Conservation (phyloP, 1,140 invertebrate species). For the Aphis craccivora region DNA sequence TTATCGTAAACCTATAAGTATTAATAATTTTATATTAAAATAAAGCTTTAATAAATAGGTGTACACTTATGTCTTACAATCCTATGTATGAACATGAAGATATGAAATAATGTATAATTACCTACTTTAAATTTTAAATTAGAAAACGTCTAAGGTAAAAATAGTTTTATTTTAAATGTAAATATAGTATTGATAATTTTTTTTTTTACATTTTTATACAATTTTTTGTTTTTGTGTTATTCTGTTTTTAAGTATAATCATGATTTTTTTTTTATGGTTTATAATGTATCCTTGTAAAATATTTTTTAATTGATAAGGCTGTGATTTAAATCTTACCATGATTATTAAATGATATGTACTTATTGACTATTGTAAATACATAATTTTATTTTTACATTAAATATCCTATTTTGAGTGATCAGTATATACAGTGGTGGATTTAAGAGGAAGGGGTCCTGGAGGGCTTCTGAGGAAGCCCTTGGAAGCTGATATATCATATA, state of each 20-base stretch:
- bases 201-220: conserved; percentile 35
- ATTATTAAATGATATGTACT: conserved; percentile 36
- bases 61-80: neutral
- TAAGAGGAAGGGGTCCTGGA: too few relatives aligned
- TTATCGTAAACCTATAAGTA: neutral
- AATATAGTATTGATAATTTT: neutral
- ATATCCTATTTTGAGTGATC: neutral
- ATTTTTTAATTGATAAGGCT: conserved; percentile 54
- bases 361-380: neutral
- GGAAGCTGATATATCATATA: too few relatives aligned
- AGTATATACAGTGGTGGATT: neutral
- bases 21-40: conserved; percentile 16
- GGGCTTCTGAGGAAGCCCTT: too few relatives aligned
- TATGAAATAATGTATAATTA: neutral
- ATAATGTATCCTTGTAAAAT: conserved; percentile 39
- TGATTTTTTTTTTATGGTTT: neutral
- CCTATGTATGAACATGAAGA: neutral
- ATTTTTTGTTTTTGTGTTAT: conserved; percentile 25
- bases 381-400: neutral
- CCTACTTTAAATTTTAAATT: neutral
- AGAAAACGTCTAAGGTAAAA: neutral
- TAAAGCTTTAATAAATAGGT: neutral
- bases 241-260: neutral
- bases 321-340: conserved; percentile 56
- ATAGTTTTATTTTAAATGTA: conserved; percentile 18